Conservation (phyloP, 35 echinoderm and acorn worm species). For the Chiridota heheva region DNA sequence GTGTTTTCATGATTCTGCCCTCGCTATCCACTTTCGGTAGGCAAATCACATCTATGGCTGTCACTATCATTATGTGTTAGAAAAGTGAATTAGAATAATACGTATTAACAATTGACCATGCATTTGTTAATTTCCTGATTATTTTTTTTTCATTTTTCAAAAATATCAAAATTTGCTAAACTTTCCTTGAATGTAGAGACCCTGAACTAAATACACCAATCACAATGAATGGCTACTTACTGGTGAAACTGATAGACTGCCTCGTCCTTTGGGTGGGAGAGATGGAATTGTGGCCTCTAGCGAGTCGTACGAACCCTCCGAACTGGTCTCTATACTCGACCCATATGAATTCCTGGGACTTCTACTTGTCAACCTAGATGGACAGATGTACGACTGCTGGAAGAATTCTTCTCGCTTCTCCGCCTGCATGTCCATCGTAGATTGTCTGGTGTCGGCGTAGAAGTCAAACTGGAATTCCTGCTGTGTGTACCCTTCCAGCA, state of each 20-base stretch:
- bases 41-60: too few species aligned
- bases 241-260: background rate
- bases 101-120: too few species aligned
- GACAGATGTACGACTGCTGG: conserved; percentile 53
- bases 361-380: conserved; percentile 19
- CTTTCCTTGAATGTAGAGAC: too few species aligned
- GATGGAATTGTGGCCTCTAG: conserved; percentile 29
- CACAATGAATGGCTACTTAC: too few species aligned
- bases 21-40: too few species aligned
- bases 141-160: too few species aligned
- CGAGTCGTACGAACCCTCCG: conserved; percentile 38
- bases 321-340: conserved; percentile 42
- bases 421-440: conserved; percentile 42
- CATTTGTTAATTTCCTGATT: too few species aligned
- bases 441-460: conserved; percentile 35
- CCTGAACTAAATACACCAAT: too few species aligned
- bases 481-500: conserved; percentile 61
- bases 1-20: too few species aligned
- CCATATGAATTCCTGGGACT: conserved; percentile 49
- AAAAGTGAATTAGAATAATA: too few species aligned
- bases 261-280: conserved; percentile 26
- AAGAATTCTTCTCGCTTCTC: conserved; percentile 73
- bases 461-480: conserved; percentile 56
- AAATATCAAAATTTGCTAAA: too few species aligned
- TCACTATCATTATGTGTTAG: too few species aligned